These are phyloP conservation scores for Pica pica DNA, from an alignment of 2,113 vertebrate species.

Conservation along the genomic window DNA sequence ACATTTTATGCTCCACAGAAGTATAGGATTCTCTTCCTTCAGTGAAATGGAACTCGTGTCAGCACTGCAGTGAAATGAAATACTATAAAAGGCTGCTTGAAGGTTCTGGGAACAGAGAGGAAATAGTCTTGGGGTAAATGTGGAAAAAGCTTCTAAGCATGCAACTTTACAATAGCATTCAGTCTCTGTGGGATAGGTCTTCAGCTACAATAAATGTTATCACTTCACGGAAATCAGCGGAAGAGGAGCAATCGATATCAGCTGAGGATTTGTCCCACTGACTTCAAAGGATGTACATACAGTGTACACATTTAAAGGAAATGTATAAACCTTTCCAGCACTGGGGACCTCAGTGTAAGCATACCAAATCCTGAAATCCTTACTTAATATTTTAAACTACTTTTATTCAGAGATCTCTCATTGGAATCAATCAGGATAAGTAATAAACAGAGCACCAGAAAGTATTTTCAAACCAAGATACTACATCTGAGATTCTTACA, in stretches of 20 bases:
- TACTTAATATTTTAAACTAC: background rate
- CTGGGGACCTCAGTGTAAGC: background rate
- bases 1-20: background rate
- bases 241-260: background rate
- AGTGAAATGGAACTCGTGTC: slow-evolving; percentile 15
- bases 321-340: background rate
- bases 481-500: background rate
- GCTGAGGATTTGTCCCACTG: background rate
- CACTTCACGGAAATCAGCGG: background rate
- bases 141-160: background rate
- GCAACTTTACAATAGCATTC: slow-evolving; percentile 3
- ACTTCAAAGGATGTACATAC: background rate
- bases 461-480: background rate
- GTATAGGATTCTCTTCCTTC: background rate
- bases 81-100: background rate
- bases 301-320: background rate
- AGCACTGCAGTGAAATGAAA: slow-evolving; percentile 18
- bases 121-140: background rate
- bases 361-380: background rate
- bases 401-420: background rate
- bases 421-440: background rate
- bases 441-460: background rate
- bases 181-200: background rate
- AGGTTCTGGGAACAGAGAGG: background rate
- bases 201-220: slow-evolving; percentile 13